Evolutionary conservation across 2,888 invertebrate species (phyloP), one percentile per base, ranked within the genome.

Genomic region (Lissonota sp.): DNA sequence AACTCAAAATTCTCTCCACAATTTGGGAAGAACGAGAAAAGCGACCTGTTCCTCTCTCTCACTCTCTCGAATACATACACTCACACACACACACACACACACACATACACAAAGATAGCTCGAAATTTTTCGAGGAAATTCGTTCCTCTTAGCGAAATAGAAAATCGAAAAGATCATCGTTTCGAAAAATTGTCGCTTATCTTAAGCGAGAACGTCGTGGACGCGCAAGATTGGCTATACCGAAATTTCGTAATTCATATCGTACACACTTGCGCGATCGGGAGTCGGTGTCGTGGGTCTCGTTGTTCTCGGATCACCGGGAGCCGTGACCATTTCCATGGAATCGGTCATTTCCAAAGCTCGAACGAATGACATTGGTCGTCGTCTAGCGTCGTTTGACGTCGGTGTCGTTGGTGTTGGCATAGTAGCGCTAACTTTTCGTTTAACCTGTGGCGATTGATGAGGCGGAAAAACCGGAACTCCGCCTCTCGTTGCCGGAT

Each of bases 211-310:
- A 26, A 26, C 3, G 26, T 26, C 26, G 26, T 26, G 26, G 26
- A 26, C 26, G 26, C 26, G 26, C 53, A 14, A 53, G 86, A 84
- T 90, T 87, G 91, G 94, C 97, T 97, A 98, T 94, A 98, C 98
- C 87, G 97, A 97, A 94, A 98, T 98, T 93, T 98, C 98, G 93
- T 98, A 98, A 94, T 97, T 98, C 96, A 97, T 97, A 93, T 98
- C 98, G 93, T 98, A 98, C 86, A 97, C 97, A 93, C 97, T 97
- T 89, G 97, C 96, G 88, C 97, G 96, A 93, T 97, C 97, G 66
- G 97, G 96, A 12, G 96, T 95, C 49, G 95, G 94, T 64, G 95
- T 94, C 10, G 94, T 94, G 37, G 94, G 93, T 82, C 93, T 88
- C 66, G 91, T 91, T 10, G 73, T 67, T 63, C 84, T 81, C 14